These are phyloP conservation scores for Lindbergichthys nudifrons DNA, from an alignment of 2,797 vertebrate species.

Conservation along the genomic window DNA sequence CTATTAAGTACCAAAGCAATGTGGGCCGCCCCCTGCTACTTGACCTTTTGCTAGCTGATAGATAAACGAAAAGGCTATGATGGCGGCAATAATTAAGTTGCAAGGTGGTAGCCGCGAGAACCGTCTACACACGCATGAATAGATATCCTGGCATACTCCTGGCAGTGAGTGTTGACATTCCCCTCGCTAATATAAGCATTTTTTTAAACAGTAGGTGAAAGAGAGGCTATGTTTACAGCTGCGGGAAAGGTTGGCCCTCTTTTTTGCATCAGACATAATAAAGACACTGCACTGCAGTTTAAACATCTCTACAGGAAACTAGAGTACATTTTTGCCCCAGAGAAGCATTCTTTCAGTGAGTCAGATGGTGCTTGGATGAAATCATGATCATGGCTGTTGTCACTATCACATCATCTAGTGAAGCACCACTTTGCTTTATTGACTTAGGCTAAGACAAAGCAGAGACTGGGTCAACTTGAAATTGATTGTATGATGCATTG, in stretches of 20 bases:
- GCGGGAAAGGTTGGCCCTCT: conserved; percentile 71
- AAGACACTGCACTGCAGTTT: conserved; percentile 46
- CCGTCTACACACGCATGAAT: conserved; percentile 18
- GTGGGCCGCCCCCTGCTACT: conserved; percentile 42
- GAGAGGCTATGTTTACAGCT: conserved; percentile 74
- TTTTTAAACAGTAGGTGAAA: conserved; percentile 79
- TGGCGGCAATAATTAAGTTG: conserved; percentile 74
- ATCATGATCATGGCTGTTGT: conserved; percentile 69
- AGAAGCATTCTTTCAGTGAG: conserved; percentile 52
- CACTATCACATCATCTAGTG: conserved; percentile 69
- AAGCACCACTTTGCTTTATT: conserved; percentile 78
- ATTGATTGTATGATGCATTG: conserved; percentile 75
- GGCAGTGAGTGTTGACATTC: conserved; percentile 71
- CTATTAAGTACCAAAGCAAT: conserved; percentile 71
- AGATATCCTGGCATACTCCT: conserved; percentile 48
- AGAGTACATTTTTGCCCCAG: conserved; percentile 47
- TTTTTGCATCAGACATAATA: conserved; percentile 60
- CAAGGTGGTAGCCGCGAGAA: conserved; percentile 32
- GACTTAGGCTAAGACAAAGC: conserved; percentile 75
- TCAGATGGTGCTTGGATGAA: conserved; percentile 55
- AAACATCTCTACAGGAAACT: conserved; percentile 45
- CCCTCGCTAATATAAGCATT: conserved; percentile 68
- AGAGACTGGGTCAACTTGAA: conserved; percentile 69
- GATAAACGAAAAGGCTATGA: conserved; percentile 75
- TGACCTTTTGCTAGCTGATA: conserved; percentile 81